Base-by-base conservation (phyloP, 2,888 invertebrate genomes). In the Alentia gelatinosa region DNA sequence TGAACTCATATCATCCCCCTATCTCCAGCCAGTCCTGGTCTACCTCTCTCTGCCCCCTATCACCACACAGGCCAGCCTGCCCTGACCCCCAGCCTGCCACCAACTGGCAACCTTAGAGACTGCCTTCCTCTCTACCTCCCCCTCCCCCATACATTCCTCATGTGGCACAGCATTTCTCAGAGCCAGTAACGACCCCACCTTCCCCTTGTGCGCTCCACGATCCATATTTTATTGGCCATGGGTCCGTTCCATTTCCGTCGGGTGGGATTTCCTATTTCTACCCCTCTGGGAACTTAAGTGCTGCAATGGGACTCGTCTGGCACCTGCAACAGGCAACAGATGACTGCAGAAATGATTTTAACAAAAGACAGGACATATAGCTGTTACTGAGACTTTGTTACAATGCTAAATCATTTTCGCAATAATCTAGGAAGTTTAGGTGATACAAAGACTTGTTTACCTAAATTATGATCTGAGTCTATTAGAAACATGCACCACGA, bases 191-290 rank as follows among this genome's bases (percentile, higher is more conserved):
- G 56, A n/a, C 12, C 19, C 56, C 56, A 12, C 56, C 19, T 3
- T 1, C 56, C 56, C 1, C 56, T n/a, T n/a, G n/a, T n/a, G n/a
- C n/a, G n/a, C 56, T 56, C 19, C 56, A 56, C 56, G 56, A 56
- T 56, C 56, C 56, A 56, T 56, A 56, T 56, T 56, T 56, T 56
- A 56, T 56, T 56, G 56, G 56, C n/a, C 56, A 56, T n/a, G 56
- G 56, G 56, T 56, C 56, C 56, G n/a, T 56, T 56, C 56, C 56
- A 12, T 56, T 56, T 56, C 56, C 56, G 56, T n/a, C 56, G 23
- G n/a, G 1, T 56, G 56, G n/a, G 56, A n/a, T 56, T 56, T 56
- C 56, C 56, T 56, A n/a, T 56, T 56, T 56, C n/a, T n/a, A n/a
- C 9, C 56, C 56, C 56, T 9, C 56, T 3, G 56, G 56, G 56